Conservation (phyloP, 2,797 vertebrate species). For the Harpagifer antarcticus region DNA sequence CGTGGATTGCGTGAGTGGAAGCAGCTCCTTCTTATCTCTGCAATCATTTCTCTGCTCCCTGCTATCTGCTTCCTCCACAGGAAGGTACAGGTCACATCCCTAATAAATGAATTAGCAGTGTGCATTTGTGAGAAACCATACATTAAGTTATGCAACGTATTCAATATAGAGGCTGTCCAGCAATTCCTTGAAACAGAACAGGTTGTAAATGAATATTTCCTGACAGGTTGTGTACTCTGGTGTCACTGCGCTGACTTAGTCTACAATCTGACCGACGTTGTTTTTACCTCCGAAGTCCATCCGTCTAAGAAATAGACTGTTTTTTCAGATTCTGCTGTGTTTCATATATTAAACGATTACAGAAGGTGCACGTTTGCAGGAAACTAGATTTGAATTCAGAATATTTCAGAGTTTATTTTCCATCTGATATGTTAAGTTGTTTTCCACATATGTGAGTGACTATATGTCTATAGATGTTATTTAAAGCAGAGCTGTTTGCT, state of each 20-base stretch:
- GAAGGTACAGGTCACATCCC: constrained; percentile 67
- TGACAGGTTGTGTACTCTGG: constrained; percentile 9
- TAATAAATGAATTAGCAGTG: constrained; percentile 64
- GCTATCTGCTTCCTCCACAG: constrained; percentile 77
- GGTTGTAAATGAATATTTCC: not conserved
- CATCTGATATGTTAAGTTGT: not conserved
- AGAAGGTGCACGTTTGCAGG: not conserved
- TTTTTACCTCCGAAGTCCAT: not conserved
- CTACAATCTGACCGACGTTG: not conserved
- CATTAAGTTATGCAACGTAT: constrained; percentile 29
- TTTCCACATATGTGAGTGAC: not conserved
- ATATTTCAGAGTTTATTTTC: not conserved
- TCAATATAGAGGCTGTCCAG: constrained; percentile 15
- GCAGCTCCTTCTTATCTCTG: constrained; percentile 61
- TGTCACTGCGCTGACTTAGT: not conserved
- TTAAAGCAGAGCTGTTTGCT: not conserved
- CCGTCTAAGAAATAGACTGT: not conserved
- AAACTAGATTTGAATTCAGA: not conserved
- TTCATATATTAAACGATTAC: constrained; percentile 13
- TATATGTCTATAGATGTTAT: not conserved
- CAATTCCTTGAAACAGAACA: constrained; percentile 20
- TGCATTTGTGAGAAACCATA: constrained; percentile 34
- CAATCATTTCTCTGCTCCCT: constrained; percentile 56
- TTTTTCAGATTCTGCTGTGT: not conserved
- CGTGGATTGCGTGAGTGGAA: constrained; percentile 6